Conservation (phyloP, 2,113 vertebrate species). For the Sitta europaea region DNA sequence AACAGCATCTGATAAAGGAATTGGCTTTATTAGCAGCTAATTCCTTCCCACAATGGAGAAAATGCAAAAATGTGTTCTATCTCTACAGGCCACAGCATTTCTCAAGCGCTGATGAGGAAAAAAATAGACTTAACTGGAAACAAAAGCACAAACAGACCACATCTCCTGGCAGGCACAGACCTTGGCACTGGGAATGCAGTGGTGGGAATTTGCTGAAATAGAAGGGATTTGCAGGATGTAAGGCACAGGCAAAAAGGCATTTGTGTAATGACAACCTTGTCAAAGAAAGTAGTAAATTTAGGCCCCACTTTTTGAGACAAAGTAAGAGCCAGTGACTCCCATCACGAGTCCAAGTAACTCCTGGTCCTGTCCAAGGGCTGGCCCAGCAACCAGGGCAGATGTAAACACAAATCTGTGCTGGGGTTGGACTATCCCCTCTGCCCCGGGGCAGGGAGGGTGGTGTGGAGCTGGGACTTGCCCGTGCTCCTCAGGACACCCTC, state of each 20-base stretch:
- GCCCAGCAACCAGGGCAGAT: not conserved
- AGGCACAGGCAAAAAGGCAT: not conserved
- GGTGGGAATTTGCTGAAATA: not conserved
- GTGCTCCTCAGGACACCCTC: not conserved
- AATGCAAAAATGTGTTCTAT: not conserved
- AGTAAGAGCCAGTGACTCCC: not conserved
- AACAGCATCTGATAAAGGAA: conserved; percentile 13
- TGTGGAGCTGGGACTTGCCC: not conserved
- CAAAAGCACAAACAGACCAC: not conserved
- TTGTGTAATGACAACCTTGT: not conserved
- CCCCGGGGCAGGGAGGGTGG: fast-evolving
- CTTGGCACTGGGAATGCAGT: not conserved
- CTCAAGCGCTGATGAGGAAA: not conserved
- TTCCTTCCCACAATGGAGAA: not conserved
- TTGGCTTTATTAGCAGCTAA: conserved; percentile 1
- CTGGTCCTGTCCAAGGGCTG: not conserved
- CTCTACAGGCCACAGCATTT: not conserved
- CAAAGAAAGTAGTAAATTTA: not conserved
- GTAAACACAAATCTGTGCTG: not conserved
- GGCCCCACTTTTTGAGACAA: not conserved
- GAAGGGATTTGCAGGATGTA: not conserved
- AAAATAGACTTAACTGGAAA: not conserved
- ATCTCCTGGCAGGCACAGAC: not conserved
- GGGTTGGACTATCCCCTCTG: not conserved
- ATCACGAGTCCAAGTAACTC: fast-evolving